Conservation (phyloP, 1,140 invertebrate species). For the Drosophila chauvacae region DNA sequence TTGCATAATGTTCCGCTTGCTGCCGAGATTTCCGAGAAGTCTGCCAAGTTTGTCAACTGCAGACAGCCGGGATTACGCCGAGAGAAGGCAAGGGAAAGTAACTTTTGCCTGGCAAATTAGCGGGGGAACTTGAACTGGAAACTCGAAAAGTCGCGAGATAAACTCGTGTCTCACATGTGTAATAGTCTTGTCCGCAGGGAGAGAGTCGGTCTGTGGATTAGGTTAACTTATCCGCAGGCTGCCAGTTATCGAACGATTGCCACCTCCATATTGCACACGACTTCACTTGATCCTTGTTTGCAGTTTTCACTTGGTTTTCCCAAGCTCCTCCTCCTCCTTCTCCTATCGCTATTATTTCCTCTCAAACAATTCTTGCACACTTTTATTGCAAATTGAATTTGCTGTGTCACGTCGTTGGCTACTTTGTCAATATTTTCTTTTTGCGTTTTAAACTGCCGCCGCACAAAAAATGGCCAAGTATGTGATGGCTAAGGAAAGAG, state of each 20-base stretch:
- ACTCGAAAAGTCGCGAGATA: constrained; percentile 30
- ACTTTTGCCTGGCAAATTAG: constrained; percentile 47
- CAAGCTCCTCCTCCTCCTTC: neutral
- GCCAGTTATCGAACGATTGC: constrained; percentile 41
- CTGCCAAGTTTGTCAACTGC: constrained; percentile 41
- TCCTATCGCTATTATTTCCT: constrained; percentile 19
- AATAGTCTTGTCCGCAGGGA: constrained; percentile 28
- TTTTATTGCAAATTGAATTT: constrained; percentile 80
- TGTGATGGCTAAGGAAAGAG: constrained; percentile 1
- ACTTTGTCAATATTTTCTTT: constrained; percentile 76
- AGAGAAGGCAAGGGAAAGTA: constrained; percentile 8
- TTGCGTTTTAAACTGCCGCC: constrained; percentile 56
- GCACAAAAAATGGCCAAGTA: constrained; percentile 22
- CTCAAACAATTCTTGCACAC: constrained; percentile 43
- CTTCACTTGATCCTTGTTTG: constrained; percentile 47
- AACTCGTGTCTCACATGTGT: constrained; percentile 55
- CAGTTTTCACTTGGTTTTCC: constrained; percentile 12
- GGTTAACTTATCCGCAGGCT: constrained; percentile 37
- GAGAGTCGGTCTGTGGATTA: constrained; percentile 32
- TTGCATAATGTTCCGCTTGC: constrained; percentile 58
- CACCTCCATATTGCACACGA: constrained; percentile 42
- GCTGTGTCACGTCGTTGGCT: constrained; percentile 67
- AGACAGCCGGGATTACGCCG: constrained; percentile 37
- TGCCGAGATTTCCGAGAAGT: constrained; percentile 40
- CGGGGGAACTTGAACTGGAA: constrained; percentile 5